These are phyloP conservation scores for Drosophila ezoana DNA, from an alignment of 2,888 invertebrate genomes.

Conservation along the genomic window DNA sequence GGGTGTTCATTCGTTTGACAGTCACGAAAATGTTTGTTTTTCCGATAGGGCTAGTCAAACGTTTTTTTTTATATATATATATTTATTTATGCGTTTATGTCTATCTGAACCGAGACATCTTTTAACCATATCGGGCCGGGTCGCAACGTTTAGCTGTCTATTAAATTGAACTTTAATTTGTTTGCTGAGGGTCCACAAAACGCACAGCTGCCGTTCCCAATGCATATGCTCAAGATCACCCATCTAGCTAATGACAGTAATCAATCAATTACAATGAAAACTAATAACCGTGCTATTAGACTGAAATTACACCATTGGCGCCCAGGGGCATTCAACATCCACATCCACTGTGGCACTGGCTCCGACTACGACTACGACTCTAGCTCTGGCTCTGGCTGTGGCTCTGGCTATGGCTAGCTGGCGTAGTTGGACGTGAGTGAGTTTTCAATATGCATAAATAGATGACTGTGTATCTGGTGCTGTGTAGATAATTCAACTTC, in stretches of 20 bases:
- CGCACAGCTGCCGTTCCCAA: constrained; percentile 33
- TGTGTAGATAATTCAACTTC: constrained; percentile 18
- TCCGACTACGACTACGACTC: too few species aligned
- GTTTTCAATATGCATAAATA: constrained; percentile 47
- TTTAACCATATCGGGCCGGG: constrained; percentile 24
- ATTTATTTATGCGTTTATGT: background rate
- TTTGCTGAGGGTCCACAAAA: constrained; percentile 29
- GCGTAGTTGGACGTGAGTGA: constrained; percentile 25
- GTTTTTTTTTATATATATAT: constrained; percentile 2
- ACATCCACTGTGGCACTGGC: constrained; percentile 10
- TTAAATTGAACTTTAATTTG: constrained; percentile 60
- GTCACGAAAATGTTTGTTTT: constrained; percentile 38
- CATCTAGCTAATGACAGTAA: constrained; percentile 59
- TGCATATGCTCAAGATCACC: constrained; percentile 45
- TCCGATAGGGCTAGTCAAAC: constrained; percentile 7
- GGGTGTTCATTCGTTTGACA: constrained; percentile 63
- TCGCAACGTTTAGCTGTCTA: constrained; percentile 42
- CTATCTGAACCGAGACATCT: constrained; percentile 20
- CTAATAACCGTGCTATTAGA: constrained; percentile 73
- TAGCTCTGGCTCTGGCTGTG: background rate
- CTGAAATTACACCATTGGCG: constrained; percentile 56
- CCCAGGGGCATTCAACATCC: constrained; percentile 42
- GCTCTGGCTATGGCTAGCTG: constrained; percentile 12
- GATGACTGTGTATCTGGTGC: constrained; percentile 2
- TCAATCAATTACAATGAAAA: constrained; percentile 75